Conservation (phyloP, 2,888 invertebrate genomes). For the Drosophila subsilvestris region DNA sequence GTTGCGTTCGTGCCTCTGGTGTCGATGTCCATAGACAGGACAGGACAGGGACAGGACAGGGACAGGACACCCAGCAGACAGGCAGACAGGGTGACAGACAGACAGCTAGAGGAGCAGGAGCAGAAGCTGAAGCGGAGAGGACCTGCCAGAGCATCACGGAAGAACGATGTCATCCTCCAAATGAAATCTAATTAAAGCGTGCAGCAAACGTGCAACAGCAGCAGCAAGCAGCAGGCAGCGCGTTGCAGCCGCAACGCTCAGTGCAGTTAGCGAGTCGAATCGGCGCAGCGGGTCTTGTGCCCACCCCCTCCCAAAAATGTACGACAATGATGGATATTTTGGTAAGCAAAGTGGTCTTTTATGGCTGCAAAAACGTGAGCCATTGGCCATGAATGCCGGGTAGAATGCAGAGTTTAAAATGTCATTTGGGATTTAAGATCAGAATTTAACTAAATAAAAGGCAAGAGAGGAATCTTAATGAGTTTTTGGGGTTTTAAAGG, state of each 20-base stretch:
- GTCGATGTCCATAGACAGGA: slow-evolving; percentile 36
- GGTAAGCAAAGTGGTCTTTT: slow-evolving; percentile 30
- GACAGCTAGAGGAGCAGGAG: neutral
- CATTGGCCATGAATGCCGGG: slow-evolving; percentile 15
- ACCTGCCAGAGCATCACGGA: neutral
- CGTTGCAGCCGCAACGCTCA: neutral
- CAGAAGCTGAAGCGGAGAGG: neutral
- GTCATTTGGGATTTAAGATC: neutral
- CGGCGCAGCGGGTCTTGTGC: slow-evolving; percentile 20
- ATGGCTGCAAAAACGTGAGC: slow-evolving; percentile 15
- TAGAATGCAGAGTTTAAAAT: neutral
- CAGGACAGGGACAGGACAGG: slow-evolving; percentile 3
- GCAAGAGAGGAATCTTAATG: neutral
- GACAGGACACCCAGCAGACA: neutral
- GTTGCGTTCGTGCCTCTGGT: neutral
- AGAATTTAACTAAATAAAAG: neutral
- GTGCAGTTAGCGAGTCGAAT: slow-evolving; percentile 41
- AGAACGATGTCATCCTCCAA: slow-evolving; percentile 39
- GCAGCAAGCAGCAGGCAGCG: neutral
- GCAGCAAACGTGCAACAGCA: slow-evolving; percentile 53
- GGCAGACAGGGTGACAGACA: neutral
- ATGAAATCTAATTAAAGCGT: slow-evolving; percentile 74
- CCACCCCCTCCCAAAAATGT: slow-evolving; percentile 25
- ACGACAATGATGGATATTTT: slow-evolving; percentile 29
- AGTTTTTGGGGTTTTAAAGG: neutral